Percentiles rank a stretch among this genome's conserved stretches.
phyloP scores from a whole-genome alignment of 2,888 invertebrate genomes.

The Ethmia dodecea region DNA sequence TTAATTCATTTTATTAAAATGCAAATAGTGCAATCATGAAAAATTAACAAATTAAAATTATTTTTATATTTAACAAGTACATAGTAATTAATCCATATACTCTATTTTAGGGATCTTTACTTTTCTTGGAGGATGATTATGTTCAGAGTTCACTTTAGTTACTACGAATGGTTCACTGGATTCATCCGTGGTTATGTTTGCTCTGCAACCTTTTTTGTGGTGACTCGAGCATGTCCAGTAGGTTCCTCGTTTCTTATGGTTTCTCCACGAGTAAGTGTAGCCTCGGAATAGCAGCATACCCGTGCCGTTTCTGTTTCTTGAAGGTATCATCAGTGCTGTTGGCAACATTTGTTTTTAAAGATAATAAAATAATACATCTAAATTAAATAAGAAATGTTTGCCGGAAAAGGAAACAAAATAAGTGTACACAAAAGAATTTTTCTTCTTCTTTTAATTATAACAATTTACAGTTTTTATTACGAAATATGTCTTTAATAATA shows the following conservation, averaged over 20 bases:
- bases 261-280: slow-evolving; percentile 51
- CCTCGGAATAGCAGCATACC: slow-evolving; percentile 43
- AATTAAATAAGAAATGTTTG: no score
- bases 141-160: slow-evolving; percentile 27
- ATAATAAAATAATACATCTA: no score
- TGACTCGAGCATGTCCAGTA: slow-evolving; percentile 63
- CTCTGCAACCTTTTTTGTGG: slow-evolving; percentile 54
- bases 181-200: slow-evolving; percentile 42
- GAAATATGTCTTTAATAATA: no score
- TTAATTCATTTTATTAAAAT: no score
- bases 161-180: slow-evolving; percentile 29
- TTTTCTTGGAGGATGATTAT: slow-evolving; percentile 42
- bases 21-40: no score
- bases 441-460: no score
- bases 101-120: slow-evolving; percentile 28
- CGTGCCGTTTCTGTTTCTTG: slow-evolving; percentile 33
- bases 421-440: no score
- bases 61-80: no score
- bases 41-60: no score
- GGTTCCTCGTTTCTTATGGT: slow-evolving; percentile 37
- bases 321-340: slow-evolving; percentile 47
- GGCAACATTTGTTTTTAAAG: no score
- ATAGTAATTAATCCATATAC: slow-evolving; percentile 17
- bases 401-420: no score
- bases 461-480: no score